Base-by-base conservation (phyloP, 2,797 vertebrate genomes). In the Enteromius trimaculatus region DNA sequence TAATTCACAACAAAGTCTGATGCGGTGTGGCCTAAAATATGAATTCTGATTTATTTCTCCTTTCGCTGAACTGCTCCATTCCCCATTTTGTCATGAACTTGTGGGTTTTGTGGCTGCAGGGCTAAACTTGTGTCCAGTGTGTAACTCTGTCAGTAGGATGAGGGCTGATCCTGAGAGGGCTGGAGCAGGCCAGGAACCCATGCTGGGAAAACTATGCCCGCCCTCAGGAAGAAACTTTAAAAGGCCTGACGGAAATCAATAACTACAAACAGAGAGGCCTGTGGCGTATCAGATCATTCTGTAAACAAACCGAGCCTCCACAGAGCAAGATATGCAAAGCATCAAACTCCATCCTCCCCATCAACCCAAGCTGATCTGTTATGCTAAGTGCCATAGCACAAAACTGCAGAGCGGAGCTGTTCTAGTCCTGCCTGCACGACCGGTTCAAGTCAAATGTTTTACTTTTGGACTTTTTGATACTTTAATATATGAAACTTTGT, bases 201-300 rank as follows among this genome's bases (percentile, higher is more conserved):
- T 76, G 81, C 55, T 84, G 86, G 79, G 42, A 8, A 60, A 81
- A 74, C 55, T 62, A 71, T 83, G 84, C 80, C 65, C 82, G 72
- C 66, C 81, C 80, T 74, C 7, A 37, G 77, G 84, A 78, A 82
- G 60, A 88, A 87, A 84, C 66, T 81, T 81, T 87, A 79, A 86
- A 81, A 62, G 42, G 58, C 60, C 69, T 82, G 68, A 87, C 4
- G 1, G 77, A 85, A 88, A 88, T 85, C 29, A 87, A 80, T 60
- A 82, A 70, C 70, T 69, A 64, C 76, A 42, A 58, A 78, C 80
- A 49, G 42, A 42, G 78, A 79, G 44, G 42, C 62, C 83, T 37
- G 84, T 72, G 69, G 79, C 1, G 4, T 53, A 77, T 31, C n/a
- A 78, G 16, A n/a, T 9, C 60, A 17, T 49, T 80, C 75, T 83